Percentiles rank a stretch among this genome's conserved stretches.
phyloP scores from a whole-genome alignment of 2,113 vertebrate genomes.

The Podilymbus podiceps region DNA sequence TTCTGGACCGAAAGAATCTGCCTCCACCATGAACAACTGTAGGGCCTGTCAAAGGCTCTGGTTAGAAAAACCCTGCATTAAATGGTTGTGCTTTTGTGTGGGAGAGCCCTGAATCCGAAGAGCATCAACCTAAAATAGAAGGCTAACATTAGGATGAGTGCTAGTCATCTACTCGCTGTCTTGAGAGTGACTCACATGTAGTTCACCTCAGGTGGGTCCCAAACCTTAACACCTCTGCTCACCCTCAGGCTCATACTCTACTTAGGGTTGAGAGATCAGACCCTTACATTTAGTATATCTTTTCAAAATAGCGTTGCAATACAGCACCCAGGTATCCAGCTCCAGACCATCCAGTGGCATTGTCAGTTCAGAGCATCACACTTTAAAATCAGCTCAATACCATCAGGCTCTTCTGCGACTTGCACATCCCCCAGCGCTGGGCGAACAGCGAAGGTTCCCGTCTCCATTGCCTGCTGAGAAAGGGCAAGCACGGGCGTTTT shows the following conservation, averaged over 20 bases:
- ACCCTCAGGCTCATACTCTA: neutral
- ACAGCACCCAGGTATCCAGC: neutral
- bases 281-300: neutral
- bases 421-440: neutral
- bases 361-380: neutral
- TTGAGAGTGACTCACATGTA: constrained; percentile 16
- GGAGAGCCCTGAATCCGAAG: constrained; percentile 9
- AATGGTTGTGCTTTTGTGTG: neutral
- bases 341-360: neutral
- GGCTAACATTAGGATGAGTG: neutral
- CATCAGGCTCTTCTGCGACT: neutral
- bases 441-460: rapidly evolving
- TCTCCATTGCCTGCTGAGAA: neutral
- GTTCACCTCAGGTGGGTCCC: constrained; percentile 6
- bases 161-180: constrained; percentile 24
- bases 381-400: neutral
- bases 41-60: neutral
- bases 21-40: neutral
- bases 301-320: neutral
- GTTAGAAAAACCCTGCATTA: neutral
- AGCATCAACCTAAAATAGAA: constrained; percentile 40
- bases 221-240: neutral
- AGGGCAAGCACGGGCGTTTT: neutral
- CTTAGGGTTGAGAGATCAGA: neutral
- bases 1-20: neutral